Base-by-base conservation (phyloP, 2,113 vertebrate species). In the Phaethon lepturus region DNA sequence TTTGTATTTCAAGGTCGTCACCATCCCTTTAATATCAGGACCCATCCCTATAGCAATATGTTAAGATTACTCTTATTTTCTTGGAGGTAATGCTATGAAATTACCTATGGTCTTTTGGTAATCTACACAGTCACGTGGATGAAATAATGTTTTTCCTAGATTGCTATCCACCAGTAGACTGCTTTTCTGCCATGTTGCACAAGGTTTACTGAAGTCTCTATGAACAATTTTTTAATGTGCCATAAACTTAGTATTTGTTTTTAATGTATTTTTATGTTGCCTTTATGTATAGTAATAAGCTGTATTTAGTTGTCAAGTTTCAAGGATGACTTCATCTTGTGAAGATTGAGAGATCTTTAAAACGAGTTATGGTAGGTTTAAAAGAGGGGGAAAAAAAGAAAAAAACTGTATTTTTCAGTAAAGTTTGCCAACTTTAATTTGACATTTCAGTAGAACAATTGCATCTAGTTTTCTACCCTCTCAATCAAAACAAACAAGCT, bases 21-120 rank as follows among this genome's bases (percentile, higher is more conserved):
- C 88, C 74, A 83, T 89, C 73, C 55, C 83, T 66, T 93, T 93
- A 91, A 90, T 95, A 94, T 82, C 92, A 94, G 26, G 64, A 91
- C 69, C 73, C 84, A 69, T 97, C 69, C 91, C 73, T 83, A 31
- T 50, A 83, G 87, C 86, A 95, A 81, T 86, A 89, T 92, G 75
- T 1, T 91, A 79, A 96, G 84, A 97, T 97, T 96, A 88, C 95
- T 96, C 87, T 95, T 93, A 94, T 94, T 97, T 95, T 95, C 91
- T 82, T 95, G 72, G 66, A 95, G 45, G 52, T 96, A 95, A 93
- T 97, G 84, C 83, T 93, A 59, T 75, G 69, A 96, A 97, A 94
- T 97, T 93, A 86, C 85, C 59, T 71, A 5, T 2, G 8, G 63
- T 94, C 82, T 93, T 96, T 55, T 38, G 35, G 93, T 96, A 96